These are phyloP conservation scores for Macrobrachium rosenbergii DNA, from an alignment of 1,140 invertebrate species.

Conservation along the genomic window DNA sequence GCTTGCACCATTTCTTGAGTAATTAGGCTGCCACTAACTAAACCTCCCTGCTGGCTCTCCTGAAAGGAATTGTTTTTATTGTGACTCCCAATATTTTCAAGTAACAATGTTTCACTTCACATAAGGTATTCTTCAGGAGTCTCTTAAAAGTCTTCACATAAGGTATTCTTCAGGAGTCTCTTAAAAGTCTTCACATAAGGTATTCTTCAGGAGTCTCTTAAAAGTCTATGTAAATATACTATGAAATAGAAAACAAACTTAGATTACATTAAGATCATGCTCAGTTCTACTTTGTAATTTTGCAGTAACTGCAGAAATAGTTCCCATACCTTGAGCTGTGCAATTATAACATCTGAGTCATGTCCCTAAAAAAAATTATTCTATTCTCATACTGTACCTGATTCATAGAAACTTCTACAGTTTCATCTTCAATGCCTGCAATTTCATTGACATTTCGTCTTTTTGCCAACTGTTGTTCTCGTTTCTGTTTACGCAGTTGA, in stretches of 20 bases:
- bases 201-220: too few relatives aligned
- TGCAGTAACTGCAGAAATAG: too few relatives aligned
- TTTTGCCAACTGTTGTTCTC: constrained; percentile 94
- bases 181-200: too few relatives aligned
- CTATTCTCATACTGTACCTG: constrained; percentile 9
- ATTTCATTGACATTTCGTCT: constrained; percentile 83
- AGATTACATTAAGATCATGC: not conserved
- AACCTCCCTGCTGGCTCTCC: constrained; percentile 67
- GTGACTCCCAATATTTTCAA: constrained; percentile 1
- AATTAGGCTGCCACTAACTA: constrained; percentile 69
- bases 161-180: too few relatives aligned
- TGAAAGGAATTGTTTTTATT: constrained; percentile 68
- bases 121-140: too few relatives aligned
- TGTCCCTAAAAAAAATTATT: too few relatives aligned
- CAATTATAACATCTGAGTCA: too few relatives aligned
- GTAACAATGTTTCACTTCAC: too few relatives aligned
- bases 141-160: too few relatives aligned
- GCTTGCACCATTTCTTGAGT: constrained; percentile 84
- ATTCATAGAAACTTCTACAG: constrained; percentile 51
- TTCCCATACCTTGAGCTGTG: too few relatives aligned
- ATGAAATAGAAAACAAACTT: not conserved
- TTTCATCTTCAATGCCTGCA: constrained; percentile 59
- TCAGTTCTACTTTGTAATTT: too few relatives aligned
- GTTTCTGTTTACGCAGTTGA: constrained; percentile 94
- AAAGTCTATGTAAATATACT: not conserved